phyloP scores from a whole-genome alignment of 1,140 invertebrate genomes.

The Macrobrachium nipponense region DNA sequence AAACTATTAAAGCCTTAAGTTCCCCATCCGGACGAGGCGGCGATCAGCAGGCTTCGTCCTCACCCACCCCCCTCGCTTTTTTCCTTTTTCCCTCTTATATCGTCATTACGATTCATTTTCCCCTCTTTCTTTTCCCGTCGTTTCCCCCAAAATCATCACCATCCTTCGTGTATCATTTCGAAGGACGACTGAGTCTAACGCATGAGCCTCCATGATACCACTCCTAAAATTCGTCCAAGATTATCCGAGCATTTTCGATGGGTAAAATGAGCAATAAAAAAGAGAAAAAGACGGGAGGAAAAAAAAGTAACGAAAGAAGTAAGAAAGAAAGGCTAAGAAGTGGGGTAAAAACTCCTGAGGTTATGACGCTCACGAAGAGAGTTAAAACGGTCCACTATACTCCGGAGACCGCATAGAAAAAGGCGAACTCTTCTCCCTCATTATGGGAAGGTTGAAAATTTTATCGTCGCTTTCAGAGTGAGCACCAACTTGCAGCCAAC shows the following conservation, averaged over 20 bases:
- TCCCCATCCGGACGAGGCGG: constrained; percentile 17
- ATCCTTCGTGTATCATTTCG: too few species aligned
- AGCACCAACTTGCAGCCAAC: constrained; percentile 60
- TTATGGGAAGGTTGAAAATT: constrained; percentile 58
- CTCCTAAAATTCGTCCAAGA: background rate
- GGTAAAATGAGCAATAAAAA: background rate
- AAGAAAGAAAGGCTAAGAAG: background rate
- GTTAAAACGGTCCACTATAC: constrained; percentile 37
- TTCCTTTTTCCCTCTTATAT: too few species aligned
- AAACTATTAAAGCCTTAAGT: constrained; percentile 33
- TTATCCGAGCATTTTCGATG: constrained; percentile 4
- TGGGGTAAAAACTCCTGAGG: background rate
- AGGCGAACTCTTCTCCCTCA: constrained; percentile 48
- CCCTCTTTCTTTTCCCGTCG: too few species aligned
- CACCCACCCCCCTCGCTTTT: background rate
- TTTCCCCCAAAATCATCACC: too few species aligned
- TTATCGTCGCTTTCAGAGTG: constrained; percentile 60
- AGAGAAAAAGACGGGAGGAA: background rate
- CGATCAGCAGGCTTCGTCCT: background rate
- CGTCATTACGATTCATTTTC: too few species aligned
- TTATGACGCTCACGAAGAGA: constrained; percentile 15
- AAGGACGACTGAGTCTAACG: too few species aligned
- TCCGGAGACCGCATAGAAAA: constrained; percentile 34
- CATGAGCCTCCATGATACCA: background rate
- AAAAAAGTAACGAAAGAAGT: background rate